Evolutionary conservation across 2,888 invertebrate species (phyloP).

Genomic region (Mythimna lalbum): DNA sequence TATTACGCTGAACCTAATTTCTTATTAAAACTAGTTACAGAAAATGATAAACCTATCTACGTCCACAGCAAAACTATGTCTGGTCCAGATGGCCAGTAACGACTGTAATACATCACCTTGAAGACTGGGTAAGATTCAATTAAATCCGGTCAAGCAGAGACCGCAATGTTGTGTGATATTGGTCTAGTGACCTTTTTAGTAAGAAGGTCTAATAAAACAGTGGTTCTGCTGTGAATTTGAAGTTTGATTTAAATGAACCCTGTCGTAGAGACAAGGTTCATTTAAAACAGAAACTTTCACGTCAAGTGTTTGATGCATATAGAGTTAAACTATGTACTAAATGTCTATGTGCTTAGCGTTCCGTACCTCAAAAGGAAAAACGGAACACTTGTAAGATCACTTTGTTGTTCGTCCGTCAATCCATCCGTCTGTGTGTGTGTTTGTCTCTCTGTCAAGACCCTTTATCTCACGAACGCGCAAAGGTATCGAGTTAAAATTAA

Average conservation of each 20-base stretch:
- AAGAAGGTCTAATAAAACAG: background rate
- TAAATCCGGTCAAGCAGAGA: slow-evolving; percentile 39
- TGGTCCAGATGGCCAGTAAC: slow-evolving; percentile 44
- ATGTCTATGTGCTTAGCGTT: no score
- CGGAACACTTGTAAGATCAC: no score
- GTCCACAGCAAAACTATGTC: slow-evolving; percentile 28
- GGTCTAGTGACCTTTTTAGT: slow-evolving; percentile 34
- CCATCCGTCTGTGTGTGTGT: no score
- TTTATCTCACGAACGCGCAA: no score
- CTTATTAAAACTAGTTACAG: background rate
- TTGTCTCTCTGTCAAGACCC: no score
- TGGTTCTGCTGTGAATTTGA: slow-evolving; percentile 2
- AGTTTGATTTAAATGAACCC: background rate
- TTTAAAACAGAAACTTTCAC: background rate
- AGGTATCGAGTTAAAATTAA: no score
- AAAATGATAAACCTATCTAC: slow-evolving; percentile 31
- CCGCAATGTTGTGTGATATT: slow-evolving; percentile 55
- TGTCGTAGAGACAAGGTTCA: background rate
- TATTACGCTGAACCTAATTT: background rate
- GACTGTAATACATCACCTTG: slow-evolving; percentile 40
- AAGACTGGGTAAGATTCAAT: slow-evolving; percentile 41
- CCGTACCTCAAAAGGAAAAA: no score
- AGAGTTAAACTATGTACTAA: no score
- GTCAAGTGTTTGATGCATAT: background rate
- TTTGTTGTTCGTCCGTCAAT: no score